Base-by-base conservation (phyloP, 2,888 invertebrate species). In the Lepidonotus clava region DNA sequence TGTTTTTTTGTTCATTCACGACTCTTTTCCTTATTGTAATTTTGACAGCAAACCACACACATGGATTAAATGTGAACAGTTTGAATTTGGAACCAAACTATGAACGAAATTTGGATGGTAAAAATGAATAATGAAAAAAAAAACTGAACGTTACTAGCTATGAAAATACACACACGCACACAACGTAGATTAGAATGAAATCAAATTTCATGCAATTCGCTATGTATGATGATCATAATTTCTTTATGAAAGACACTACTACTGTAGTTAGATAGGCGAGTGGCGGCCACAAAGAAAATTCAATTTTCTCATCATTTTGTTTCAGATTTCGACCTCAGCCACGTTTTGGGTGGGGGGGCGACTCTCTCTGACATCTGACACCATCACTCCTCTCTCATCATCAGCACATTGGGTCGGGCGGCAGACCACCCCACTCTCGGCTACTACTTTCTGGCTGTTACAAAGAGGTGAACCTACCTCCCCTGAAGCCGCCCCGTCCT, bases 401-500 rank as follows among this genome's bases (percentile, higher is more conserved):
- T n/a, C n/a, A 71, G 71, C 71, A 34, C 4, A 38, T n/a, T n/a
- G n/a, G n/a, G n/a, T n/a, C n/a, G n/a, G n/a, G n/a, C n/a, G 71
- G 38, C 71, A 71, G 71, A 36, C 71, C 71, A 71, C 71, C 71
- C 71, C 71, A 71, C 71, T 66, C 18, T n/a, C n/a, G n/a, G n/a
- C 36, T 71, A 61, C 61, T 11, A 61, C 28, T n/a, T n/a, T n/a
- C n/a, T n/a, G n/a, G n/a, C 61, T 71, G 71, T n/a, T 71, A 71
- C 71, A 21, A 34, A 18, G 56, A 71, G 8, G 18, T 46, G n/a
- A 28, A 46, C 53, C n/a, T 80, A 86, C 67, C 67, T 61, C 67
- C 61, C 11, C 86, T n/a, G 66, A 40, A 51, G 36, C 87, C 87
- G 41, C 87, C 83, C 77, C 85, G 51, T 24, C 85, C 85, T 21